These are phyloP conservation scores for Patiria miniata DNA, from an alignment of 35 echinoderm and acorn worm genomes.

Conservation along the genomic window DNA sequence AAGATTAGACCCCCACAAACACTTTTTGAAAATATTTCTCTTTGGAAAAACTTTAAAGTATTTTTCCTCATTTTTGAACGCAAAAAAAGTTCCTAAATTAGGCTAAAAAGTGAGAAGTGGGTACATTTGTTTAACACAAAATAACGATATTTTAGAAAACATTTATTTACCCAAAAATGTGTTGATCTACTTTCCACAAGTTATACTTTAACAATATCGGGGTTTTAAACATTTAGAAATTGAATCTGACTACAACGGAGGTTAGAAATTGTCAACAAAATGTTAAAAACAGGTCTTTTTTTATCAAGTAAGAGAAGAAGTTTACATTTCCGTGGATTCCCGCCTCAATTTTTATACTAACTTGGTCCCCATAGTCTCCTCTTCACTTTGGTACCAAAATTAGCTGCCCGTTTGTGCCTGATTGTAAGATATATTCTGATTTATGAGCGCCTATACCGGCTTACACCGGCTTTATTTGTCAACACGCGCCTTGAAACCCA, in stretches of 20 bases:
- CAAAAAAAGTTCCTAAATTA: not conserved
- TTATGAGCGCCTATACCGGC: not conserved
- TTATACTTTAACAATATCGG: too few species aligned
- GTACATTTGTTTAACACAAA: not conserved
- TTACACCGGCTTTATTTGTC: not conserved
- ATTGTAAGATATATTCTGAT: not conserved
- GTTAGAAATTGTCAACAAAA: not conserved
- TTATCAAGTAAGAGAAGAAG: not conserved
- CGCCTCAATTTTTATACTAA: slow-evolving; percentile 4
- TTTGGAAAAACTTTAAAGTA: not conserved
- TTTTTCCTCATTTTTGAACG: not conserved
- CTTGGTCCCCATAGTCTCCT: not conserved
- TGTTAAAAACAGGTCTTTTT: not conserved
- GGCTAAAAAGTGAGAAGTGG: not conserved
- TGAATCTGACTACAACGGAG: not conserved
- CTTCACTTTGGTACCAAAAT: not conserved
- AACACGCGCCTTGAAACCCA: not conserved
- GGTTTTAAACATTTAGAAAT: not conserved
- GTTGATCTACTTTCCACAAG: too few species aligned
- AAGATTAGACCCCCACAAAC: not conserved
- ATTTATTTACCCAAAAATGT: too few species aligned
- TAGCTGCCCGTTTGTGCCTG: not conserved
- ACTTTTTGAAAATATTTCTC: not conserved
- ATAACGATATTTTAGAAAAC: not conserved
- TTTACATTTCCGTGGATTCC: slow-evolving; percentile 3